These are phyloP conservation scores for Trichogramma evanescens DNA, from an alignment of 2,888 invertebrate genomes.

Conservation along the genomic window DNA sequence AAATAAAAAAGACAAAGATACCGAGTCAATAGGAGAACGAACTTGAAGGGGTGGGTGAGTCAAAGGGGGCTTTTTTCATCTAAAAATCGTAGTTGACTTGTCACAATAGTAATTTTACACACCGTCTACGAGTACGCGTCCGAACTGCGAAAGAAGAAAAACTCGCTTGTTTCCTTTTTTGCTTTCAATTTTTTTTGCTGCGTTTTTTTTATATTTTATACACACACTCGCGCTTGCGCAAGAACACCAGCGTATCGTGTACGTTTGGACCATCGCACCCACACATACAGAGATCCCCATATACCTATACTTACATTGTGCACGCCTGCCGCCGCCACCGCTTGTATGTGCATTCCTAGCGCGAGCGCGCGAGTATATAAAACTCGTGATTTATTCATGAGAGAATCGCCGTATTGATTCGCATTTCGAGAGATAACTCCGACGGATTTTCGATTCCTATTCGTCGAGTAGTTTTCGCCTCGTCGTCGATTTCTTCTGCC, in stretches of 20 bases:
- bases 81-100: constrained; percentile 9
- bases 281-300: neutral
- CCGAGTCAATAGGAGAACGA: no score
- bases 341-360: neutral
- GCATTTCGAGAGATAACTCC: constrained; percentile 21
- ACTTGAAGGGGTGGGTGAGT: no score
- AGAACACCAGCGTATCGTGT: neutral
- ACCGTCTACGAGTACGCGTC: constrained; percentile 11
- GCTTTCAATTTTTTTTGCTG: no score
- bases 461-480: constrained; percentile 16
- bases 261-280: neutral
- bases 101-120: constrained; percentile 21
- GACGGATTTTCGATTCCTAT: constrained; percentile 21
- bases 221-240: neutral
- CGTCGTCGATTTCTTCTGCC: neutral
- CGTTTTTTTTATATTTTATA: no score
- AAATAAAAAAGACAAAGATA: no score
- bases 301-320: neutral
- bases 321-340: neutral
- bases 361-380: constrained; percentile 3
- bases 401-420: constrained; percentile 24
- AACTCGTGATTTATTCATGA: constrained; percentile 25
- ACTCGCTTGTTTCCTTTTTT: no score
- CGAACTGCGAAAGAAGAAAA: neutral
- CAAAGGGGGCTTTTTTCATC: no score